Conservation (phyloP, 2,797 vertebrate genomes). For the Acanthurus tractus region DNA sequence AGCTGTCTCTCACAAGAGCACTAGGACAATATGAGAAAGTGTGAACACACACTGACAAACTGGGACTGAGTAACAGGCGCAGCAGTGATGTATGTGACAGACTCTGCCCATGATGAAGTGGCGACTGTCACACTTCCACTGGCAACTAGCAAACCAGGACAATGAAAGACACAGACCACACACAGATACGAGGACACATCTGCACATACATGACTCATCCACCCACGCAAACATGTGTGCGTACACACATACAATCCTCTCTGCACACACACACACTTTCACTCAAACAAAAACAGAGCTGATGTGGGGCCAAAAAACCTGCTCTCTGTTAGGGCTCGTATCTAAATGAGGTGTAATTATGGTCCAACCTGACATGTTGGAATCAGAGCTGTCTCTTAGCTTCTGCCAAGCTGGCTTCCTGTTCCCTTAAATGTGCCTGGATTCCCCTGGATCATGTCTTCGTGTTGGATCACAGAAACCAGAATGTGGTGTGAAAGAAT, state of each 20-base stretch:
- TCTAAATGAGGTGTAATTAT: conserved; percentile 77
- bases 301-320: conserved; percentile 58
- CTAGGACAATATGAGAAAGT: conserved; percentile 52
- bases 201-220: conserved; percentile 38
- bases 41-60: conserved; percentile 55
- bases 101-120: conserved; percentile 72
- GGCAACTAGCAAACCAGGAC: conserved; percentile 60
- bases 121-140: conserved; percentile 67
- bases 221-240: conserved; percentile 46
- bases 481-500: conserved; percentile 64
- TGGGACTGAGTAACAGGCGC: conserved; percentile 39
- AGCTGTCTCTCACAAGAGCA: conserved; percentile 28
- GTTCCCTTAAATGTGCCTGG: conserved; percentile 55
- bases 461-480: conserved; percentile 59
- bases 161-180: conserved; percentile 68
- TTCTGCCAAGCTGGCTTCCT: conserved; percentile 69
- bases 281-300: conserved; percentile 21
- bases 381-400: conserved; percentile 56
- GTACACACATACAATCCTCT: conserved; percentile 12
- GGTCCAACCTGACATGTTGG: conserved; percentile 67
- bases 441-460: conserved; percentile 66
- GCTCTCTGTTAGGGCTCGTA: conserved; percentile 63
- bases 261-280: conserved; percentile 12
- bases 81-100: conserved; percentile 69
- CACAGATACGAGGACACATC: conserved; percentile 48